Percentiles rank a stretch among this genome's conserved stretches.
Evolutionary conservation across 2,113 vertebrate species (phyloP).

Genomic region (Falcunculus frontatus): DNA sequence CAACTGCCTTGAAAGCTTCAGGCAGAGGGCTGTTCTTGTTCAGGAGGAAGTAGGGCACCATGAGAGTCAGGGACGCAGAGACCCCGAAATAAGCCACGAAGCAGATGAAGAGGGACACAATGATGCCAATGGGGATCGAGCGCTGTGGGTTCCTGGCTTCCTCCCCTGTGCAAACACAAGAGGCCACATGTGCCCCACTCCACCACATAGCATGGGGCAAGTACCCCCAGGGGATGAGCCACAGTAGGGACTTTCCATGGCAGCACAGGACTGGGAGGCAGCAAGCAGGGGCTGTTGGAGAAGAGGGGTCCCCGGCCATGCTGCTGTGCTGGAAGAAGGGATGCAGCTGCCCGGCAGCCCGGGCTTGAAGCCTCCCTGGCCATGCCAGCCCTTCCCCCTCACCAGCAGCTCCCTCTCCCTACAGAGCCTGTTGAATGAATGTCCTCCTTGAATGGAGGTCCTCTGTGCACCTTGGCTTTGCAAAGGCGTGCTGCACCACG

Average conservation of each 20-base stretch:
- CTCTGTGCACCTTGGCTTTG: rapidly evolving
- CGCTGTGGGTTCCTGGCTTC: slow-evolving; percentile 93
- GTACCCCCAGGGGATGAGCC: rapidly evolving
- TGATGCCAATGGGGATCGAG: slow-evolving; percentile 91
- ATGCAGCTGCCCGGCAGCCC: neutral
- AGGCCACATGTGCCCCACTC: neutral
- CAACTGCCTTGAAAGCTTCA: slow-evolving; percentile 83
- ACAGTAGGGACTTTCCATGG: neutral
- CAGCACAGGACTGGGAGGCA: neutral
- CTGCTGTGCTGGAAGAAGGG: neutral
- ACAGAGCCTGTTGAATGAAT: neutral
- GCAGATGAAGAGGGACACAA: slow-evolving; percentile 90
- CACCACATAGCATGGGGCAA: rapidly evolving
- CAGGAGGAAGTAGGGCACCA: slow-evolving; percentile 94
- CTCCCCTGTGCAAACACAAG: slow-evolving; percentile 77
- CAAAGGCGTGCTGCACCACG: rapidly evolving
- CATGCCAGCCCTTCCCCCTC: neutral
- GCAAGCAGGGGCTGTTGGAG: neutral
- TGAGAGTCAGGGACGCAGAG: slow-evolving; percentile 89
- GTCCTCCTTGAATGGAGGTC: neutral
- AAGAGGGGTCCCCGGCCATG: neutral
- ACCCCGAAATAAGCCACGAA: slow-evolving; percentile 94
- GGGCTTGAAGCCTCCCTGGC: rapidly evolving
- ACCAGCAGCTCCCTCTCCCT: neutral
- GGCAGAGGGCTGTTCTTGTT: slow-evolving; percentile 87